Base-by-base conservation (phyloP, 2,888 invertebrate species). In the Eugnorisma glareosa region DNA sequence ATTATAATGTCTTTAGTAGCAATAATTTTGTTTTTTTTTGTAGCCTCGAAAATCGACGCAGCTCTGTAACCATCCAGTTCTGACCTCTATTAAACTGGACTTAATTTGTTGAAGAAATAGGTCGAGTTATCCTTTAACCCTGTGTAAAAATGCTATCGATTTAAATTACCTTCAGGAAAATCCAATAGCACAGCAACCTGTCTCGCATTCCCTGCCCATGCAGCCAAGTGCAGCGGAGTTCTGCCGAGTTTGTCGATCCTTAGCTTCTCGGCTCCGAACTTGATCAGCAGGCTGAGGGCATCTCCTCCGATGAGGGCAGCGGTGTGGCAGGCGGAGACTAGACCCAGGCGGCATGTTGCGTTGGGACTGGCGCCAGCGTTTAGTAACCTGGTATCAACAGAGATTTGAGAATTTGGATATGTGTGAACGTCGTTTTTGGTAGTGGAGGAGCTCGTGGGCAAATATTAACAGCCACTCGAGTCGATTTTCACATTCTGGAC, bases 171-270 rank as follows among this genome's bases (percentile, higher is more conserved):
- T 93, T 96, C 95, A 51, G 96, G 95, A 67, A 96, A 94, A 35
- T 95, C 94, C 85, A 96, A 82, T 10, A 96, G 83, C 37, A 96
- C 92, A 6, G 96, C 95, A 77, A 97, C 92, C 77, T 97, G 96
- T 64, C 94, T 92, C 0, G 93, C 91, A 75, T 96, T 94, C 0
- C 97, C 97, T 21, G 94, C 94, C 91, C 94, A 97, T 0, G 97
- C 96, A 0, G 97, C 97, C 11, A 97, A 88, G 76, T 97, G 97
- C 1, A 97, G 87, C 0, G 97, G 96, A 0, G 96, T 96, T 37
- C 97, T 90, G 0, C 97, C 97, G 7, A 94, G 91, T 21, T 89
- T 90, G 87, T 97, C 97, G 51, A 93, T 92, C 57, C 95, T 90
- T 51, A 94, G 91, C 73, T 94, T 94, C 80, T 95, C 95, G 0